Base-by-base conservation (phyloP, 1,140 invertebrate species). In the Antheraea pernyi region DNA sequence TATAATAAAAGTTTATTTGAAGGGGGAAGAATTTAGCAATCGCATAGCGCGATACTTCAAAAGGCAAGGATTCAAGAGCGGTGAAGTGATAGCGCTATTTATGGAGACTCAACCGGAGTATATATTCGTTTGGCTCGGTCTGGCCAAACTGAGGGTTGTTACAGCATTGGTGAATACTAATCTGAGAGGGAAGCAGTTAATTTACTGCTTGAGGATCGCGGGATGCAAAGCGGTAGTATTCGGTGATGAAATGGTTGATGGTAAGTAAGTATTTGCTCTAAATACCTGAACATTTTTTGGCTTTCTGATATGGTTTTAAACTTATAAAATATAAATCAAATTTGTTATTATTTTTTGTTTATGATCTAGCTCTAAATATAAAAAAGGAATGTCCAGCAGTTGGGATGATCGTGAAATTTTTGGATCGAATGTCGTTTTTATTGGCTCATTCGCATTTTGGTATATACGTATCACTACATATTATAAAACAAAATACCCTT, bases 141-240 rank as follows among this genome's bases (percentile, higher is more conserved):
- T 99, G 8, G 95, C 95, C 6, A 98, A 98, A 91, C 94, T 97
- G 61, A 97, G 98, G 42, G 95, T 97, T 0, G 94, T 97, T 0
- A 95, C 96, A 3, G 98, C 98, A 0, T 93, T 99, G 3, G 95
- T 99, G 7, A 99, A 99, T 81, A 97, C 95, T 2, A 98, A 99
- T 86, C 92, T 99, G 30, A 93, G 95, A 10, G 93, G 94, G 0
- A 93, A 96, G 4, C 94, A 97, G 6, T 89, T 99, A 19, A 83
- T 95, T 0, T 97, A 99, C 90, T 98, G 96, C 70, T 94, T 99
- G 46, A 94, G 93, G 36, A 95, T 95, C 6, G 95, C 96, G n/a
- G 93, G 95, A 4, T 95, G 96, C 68, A 96, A 95, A 76, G 95
- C 94, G 8, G 78, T 99, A 4, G 95, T 99, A 46, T 97, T 95